Evolutionary conservation across 2,113 vertebrate species (phyloP).

Genomic region (Hydrolagus affinis): DNA sequence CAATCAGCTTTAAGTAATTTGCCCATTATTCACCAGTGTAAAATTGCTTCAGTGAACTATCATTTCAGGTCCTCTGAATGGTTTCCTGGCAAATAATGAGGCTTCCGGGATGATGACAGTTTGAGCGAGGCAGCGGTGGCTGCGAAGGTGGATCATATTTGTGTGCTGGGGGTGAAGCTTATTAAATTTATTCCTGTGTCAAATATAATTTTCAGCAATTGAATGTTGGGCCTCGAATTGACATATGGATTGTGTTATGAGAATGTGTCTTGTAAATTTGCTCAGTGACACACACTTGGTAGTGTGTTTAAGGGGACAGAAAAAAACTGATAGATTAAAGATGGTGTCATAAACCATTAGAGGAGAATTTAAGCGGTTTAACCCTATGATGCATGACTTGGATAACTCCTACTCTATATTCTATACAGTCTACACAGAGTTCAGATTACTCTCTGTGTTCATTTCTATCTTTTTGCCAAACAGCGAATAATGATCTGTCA

Average conservation of each 20-base stretch:
- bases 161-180: neutral
- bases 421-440: too few relatives aligned
- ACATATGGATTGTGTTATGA: neutral
- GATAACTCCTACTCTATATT: neutral
- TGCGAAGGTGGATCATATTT: neutral
- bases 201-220: neutral
- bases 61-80: neutral
- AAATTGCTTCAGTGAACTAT: neutral
- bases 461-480: too few relatives aligned
- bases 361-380: neutral
- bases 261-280: too few relatives aligned
- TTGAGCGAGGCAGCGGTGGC: neutral
- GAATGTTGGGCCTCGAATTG: neutral
- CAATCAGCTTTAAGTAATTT: neutral
- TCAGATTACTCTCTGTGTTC: too few relatives aligned
- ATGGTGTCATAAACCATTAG: neutral
- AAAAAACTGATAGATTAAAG: too few relatives aligned
- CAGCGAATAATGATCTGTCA: too few relatives aligned
- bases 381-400: neutral
- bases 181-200: neutral
- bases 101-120: neutral
- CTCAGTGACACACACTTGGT: neutral
- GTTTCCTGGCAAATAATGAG: neutral
- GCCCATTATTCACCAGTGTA: conserved; percentile 1
- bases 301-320: neutral